Evolutionary conservation across 2,797 vertebrate genomes (phyloP).

Genomic region (Mormyrops boulengeri): DNA sequence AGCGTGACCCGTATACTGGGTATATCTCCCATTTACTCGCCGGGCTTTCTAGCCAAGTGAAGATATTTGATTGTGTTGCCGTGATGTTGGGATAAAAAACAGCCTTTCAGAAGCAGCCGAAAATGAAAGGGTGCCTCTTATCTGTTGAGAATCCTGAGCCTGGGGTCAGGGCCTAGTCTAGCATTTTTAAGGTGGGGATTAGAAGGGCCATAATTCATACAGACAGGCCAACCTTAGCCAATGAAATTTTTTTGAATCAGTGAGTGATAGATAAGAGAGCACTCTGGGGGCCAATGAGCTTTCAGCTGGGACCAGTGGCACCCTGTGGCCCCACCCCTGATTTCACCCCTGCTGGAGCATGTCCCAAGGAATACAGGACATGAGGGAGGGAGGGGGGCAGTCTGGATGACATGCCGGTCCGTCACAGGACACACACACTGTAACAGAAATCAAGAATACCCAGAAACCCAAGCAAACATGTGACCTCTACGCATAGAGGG

Average conservation of each 20-base stretch:
- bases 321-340: neutral
- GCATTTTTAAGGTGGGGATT: neutral
- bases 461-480: neutral
- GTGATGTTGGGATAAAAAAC: neutral
- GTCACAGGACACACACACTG: neutral
- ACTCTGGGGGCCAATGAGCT: neutral
- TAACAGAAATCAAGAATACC: neutral
- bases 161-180: neutral
- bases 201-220: neutral
- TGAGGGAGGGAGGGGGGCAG: neutral
- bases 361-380: neutral
- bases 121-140: neutral
- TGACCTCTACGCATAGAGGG: neutral
- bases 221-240: neutral
- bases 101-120: neutral
- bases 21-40: neutral
- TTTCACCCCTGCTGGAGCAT: neutral
- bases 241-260: neutral
- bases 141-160: neutral
- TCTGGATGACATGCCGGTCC: neutral
- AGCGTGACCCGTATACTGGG: neutral
- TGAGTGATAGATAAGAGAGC: neutral
- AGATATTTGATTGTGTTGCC: neutral
- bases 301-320: neutral
- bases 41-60: neutral